phyloP scores from a whole-genome alignment of 1,140 invertebrate species.

The Zaprionus ghesquierei region DNA sequence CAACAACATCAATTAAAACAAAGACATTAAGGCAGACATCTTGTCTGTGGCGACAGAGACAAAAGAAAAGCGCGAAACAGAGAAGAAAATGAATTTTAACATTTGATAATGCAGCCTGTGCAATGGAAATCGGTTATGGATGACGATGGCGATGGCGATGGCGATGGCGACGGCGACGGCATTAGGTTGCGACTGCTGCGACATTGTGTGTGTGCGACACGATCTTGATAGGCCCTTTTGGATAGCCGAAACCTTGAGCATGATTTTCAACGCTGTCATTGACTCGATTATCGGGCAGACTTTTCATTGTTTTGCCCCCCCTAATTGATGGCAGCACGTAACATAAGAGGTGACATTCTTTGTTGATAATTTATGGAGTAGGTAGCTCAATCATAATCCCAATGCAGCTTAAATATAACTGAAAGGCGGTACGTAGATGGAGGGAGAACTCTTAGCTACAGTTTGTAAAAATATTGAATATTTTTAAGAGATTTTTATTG shows the following conservation, averaged over 20 bases:
- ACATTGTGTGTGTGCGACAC: conserved; percentile 21
- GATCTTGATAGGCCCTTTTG: conserved; percentile 10
- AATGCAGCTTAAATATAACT: background rate
- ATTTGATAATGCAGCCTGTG: conserved; percentile 46
- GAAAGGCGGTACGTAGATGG: too few relatives aligned
- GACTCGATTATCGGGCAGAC: conserved; percentile 46
- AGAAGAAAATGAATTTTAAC: conserved; percentile 21
- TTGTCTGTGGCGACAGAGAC: background rate
- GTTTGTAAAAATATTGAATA: too few relatives aligned
- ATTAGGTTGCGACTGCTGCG: conserved; percentile 3
- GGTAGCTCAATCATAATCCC: too few relatives aligned
- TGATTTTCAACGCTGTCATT: conserved; percentile 35
- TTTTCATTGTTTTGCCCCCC: background rate
- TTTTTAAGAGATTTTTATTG: too few relatives aligned
- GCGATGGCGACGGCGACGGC: background rate
- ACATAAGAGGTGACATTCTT: background rate
- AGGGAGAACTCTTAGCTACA: too few relatives aligned
- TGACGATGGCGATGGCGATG: background rate
- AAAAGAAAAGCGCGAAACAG: background rate
- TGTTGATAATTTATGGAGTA: background rate
- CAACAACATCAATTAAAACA: conserved; percentile 37
- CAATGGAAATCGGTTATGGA: conserved; percentile 49
- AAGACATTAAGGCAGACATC: conserved; percentile 15
- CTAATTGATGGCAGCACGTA: conserved; percentile 17
- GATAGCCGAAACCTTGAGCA: conserved; percentile 18